Percentiles rank a stretch among this genome's conserved stretches.
phyloP scores from a whole-genome alignment of 1,140 invertebrate species.

The Drosophila athabasca region DNA sequence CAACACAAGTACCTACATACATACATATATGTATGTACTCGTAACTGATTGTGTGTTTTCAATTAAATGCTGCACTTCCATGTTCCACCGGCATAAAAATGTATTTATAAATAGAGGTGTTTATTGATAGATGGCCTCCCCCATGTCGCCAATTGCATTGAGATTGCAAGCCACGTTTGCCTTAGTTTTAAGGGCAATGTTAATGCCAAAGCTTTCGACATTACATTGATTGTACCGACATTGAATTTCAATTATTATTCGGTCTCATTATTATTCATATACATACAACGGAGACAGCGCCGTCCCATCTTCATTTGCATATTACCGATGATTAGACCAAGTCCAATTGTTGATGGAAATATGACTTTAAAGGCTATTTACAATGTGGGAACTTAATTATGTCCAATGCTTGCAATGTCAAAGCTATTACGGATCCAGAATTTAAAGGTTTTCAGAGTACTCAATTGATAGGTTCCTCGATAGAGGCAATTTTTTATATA shows the following conservation, averaged over 20 bases:
- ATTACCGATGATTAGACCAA: slow-evolving; percentile 53
- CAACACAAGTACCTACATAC: no score
- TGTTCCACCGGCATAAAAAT: slow-evolving; percentile 62
- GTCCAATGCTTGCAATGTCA: slow-evolving; percentile 34
- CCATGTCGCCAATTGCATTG: slow-evolving; percentile 22
- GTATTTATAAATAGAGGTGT: neutral
- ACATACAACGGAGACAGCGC: slow-evolving; percentile 22
- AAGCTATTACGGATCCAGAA: slow-evolving; percentile 2
- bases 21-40: neutral
- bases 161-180: slow-evolving; percentile 17
- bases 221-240: slow-evolving; percentile 64
- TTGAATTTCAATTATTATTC: slow-evolving; percentile 70
- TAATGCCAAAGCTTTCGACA: slow-evolving; percentile 59
- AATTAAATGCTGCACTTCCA: slow-evolving; percentile 50
- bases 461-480: neutral
- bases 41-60: no score
- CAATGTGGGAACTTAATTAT: slow-evolving; percentile 36
- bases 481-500: neutral
- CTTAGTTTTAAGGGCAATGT: slow-evolving; percentile 69
- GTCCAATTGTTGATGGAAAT: slow-evolving; percentile 55
- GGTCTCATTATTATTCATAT: slow-evolving; percentile 37
- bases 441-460: neutral
- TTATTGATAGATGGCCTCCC: slow-evolving; percentile 11
- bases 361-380: slow-evolving; percentile 58
- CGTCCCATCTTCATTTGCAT: slow-evolving; percentile 52